Conservation (phyloP, 1,140 invertebrate genomes). For the Drosophila littoralis region DNA sequence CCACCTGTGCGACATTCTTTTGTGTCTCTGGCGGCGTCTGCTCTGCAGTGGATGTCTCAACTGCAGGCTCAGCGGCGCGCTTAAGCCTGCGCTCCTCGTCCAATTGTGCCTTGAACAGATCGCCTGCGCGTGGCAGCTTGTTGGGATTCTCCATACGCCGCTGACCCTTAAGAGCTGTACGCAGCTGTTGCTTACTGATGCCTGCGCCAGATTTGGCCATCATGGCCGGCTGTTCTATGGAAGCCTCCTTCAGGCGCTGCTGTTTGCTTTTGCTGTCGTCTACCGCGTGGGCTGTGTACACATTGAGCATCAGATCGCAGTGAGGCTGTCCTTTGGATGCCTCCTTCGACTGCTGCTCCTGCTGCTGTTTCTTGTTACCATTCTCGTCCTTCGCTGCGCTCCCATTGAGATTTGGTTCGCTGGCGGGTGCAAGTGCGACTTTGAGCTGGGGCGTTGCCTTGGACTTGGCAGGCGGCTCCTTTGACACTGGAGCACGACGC, state of each 20-base stretch:
- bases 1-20: neutral
- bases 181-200: neutral
- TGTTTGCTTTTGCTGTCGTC: neutral
- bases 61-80: constrained; percentile 1
- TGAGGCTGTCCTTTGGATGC: neutral
- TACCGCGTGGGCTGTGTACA: constrained; percentile 19
- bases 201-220: neutral
- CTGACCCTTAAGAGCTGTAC: constrained; percentile 9
- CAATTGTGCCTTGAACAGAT: constrained; percentile 62
- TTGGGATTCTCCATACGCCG: constrained; percentile 56
- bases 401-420: constrained; percentile 8
- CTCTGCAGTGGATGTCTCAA: neutral
- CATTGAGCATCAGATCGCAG: constrained; percentile 65
- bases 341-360: neutral
- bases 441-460: neutral
- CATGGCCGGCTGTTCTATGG: neutral
- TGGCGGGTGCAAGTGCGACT: neutral
- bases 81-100: constrained; percentile 43
- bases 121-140: constrained; percentile 54
- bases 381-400: neutral
- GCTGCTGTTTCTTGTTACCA: too few species aligned
- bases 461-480: neutral
- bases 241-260: neutral
- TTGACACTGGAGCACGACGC: constrained; percentile 24
- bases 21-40: neutral